These are phyloP conservation scores for Phocoena phocoena DNA, from an alignment of 2,113 vertebrate genomes.

Conservation along the genomic window DNA sequence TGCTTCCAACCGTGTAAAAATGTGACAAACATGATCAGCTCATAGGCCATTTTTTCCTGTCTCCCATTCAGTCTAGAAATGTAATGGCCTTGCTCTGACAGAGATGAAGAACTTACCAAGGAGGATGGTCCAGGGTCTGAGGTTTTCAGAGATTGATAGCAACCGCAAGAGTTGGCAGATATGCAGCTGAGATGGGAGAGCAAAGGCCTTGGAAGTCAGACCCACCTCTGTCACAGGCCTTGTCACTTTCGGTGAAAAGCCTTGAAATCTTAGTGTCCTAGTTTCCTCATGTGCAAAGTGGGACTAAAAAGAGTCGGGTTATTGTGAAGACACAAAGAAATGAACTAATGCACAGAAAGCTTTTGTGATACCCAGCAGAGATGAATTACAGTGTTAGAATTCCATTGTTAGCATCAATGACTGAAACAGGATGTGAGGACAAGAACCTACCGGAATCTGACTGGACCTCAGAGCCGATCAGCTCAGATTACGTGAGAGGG, in stretches of 20 bases:
- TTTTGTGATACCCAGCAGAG: background rate
- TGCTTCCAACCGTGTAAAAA: conserved; percentile 9
- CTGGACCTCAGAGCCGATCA: background rate
- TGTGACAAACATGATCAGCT: background rate
- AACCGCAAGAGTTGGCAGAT: background rate
- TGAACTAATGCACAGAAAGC: background rate
- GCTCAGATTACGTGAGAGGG: background rate
- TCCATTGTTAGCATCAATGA: background rate
- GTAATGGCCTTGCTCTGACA: background rate
- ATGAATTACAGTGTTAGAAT: background rate
- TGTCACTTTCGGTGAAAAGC: background rate
- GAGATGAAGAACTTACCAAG: background rate
- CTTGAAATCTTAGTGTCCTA: background rate
- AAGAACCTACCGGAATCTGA: background rate
- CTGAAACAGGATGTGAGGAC: background rate
- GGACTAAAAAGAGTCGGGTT: background rate
- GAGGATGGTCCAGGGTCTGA: background rate
- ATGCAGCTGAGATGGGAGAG: background rate
- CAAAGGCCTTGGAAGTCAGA: too few species aligned
- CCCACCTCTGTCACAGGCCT: background rate
- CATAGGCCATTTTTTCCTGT: background rate
- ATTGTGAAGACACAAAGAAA: background rate
- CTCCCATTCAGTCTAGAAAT: background rate
- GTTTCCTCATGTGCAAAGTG: background rate
- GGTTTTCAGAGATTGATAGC: background rate